phyloP scores from a whole-genome alignment of 2,113 vertebrate species.

The Polypterus bichir region DNA sequence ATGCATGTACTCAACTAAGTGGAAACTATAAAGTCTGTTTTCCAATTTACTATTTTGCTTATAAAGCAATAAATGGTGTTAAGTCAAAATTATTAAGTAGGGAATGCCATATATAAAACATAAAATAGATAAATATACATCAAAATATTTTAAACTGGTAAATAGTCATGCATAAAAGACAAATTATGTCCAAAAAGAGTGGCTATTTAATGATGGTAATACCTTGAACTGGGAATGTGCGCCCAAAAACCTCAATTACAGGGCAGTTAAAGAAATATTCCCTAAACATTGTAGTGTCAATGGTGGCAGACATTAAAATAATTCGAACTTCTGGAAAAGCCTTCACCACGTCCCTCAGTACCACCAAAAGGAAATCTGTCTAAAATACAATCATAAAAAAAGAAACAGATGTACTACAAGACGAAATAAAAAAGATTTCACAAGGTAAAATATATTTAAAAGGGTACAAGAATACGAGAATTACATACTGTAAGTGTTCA shows the following conservation, averaged over 20 bases:
- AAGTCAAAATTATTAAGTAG: too few species aligned
- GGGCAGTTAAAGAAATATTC: slow-evolving; percentile 90
- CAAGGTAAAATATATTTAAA: too few species aligned
- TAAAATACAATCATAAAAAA: slow-evolving; percentile 28
- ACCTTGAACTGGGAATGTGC: slow-evolving; percentile 88
- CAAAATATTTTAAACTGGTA: neutral
- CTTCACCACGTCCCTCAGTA: slow-evolving; percentile 82
- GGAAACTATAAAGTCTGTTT: too few species aligned
- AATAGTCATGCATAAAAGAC: neutral
- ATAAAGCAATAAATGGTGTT: too few species aligned
- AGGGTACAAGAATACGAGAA: too few species aligned
- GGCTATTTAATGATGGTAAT: neutral
- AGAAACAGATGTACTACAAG: neutral
- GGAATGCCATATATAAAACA: too few species aligned
- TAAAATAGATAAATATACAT: too few species aligned
- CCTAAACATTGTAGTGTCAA: slow-evolving; percentile 90
- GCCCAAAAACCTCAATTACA: slow-evolving; percentile 81
- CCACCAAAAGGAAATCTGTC: slow-evolving; percentile 94
- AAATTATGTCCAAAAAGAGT: neutral
- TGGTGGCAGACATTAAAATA: slow-evolving; percentile 95
- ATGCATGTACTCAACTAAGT: too few species aligned
- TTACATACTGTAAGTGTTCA: too few species aligned
- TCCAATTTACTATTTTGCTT: too few species aligned
- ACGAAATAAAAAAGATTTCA: too few species aligned
- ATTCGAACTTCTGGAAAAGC: slow-evolving; percentile 76